Evolutionary conservation across 2,797 vertebrate species (phyloP).

Genomic region (Peromyscus aztecus): DNA sequence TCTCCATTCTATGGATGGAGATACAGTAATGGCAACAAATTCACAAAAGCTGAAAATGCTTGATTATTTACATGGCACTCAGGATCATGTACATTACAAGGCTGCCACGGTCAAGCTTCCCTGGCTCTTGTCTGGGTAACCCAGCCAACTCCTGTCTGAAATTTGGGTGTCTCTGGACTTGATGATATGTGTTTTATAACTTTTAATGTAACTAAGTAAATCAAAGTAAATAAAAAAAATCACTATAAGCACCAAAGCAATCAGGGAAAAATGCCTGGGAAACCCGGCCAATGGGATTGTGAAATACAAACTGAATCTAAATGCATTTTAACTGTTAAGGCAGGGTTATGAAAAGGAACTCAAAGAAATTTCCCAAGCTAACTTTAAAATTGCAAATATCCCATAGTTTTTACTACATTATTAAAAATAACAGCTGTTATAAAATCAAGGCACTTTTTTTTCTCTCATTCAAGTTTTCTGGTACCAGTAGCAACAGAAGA

Average conservation of each 20-base stretch:
- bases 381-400: neutral
- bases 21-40: neutral
- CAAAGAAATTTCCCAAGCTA: conserved; percentile 8
- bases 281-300: conserved; percentile 41
- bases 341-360: conserved; percentile 31
- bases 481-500: neutral
- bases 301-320: conserved; percentile 54
- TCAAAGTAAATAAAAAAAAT: conserved; percentile 55
- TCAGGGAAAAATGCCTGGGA: conserved; percentile 47
- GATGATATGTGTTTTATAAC: conserved; percentile 60
- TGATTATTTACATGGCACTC: neutral
- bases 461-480: neutral
- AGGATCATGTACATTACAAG: no score
- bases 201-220: conserved; percentile 52
- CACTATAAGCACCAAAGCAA: conserved; percentile 60
- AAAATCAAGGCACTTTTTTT: neutral
- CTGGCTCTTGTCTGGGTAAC: neutral
- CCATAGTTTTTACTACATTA: neutral
- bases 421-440: neutral
- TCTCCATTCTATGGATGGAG: neutral
- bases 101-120: neutral
- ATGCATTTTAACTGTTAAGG: conserved; percentile 27
- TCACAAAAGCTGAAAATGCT: neutral
- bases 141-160: neutral
- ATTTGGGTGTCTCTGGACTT: conserved; percentile 42